A percentile compares a stretch with the other conserved stretches of the same genome.
Conservation (phyloP, 2,888 invertebrate species). For the Drosophila putrida region DNA sequence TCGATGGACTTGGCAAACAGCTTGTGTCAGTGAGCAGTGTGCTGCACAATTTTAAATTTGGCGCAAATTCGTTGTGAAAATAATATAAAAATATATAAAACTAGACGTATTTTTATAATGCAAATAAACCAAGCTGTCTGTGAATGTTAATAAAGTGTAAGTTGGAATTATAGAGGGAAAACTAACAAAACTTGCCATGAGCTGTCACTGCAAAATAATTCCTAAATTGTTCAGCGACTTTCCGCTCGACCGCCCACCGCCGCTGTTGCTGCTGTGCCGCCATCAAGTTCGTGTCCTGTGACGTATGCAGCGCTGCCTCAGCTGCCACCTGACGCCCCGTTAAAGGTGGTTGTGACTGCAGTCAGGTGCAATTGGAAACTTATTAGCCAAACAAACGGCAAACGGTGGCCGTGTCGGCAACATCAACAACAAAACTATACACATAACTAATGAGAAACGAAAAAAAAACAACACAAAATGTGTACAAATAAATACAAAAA, state of each 20-base stretch:
- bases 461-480: slow-evolving; percentile 27
- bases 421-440: slow-evolving; percentile 17
- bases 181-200: slow-evolving; percentile 6
- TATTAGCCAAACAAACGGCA: slow-evolving; percentile 17
- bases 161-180: too few relatives aligned
- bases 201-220: not conserved
- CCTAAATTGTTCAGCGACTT: slow-evolving; percentile 6
- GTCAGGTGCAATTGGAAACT: not conserved
- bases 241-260: slow-evolving; percentile 27
- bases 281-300: slow-evolving; percentile 3
- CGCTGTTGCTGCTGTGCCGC: not conserved
- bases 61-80: not conserved
- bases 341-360: slow-evolving; percentile 25
- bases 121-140: not conserved
- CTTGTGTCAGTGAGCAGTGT: slow-evolving; percentile 21
- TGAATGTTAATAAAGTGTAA: not conserved
- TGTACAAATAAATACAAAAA: slow-evolving; percentile 30
- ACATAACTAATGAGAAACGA: slow-evolving; percentile 11
- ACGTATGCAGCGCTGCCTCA: slow-evolving; percentile 28
- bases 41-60: not conserved
- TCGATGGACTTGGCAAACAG: slow-evolving; percentile 19
- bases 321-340: slow-evolving; percentile 32
- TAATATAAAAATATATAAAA: not conserved
- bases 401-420: slow-evolving; percentile 23
- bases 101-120: not conserved